These are phyloP conservation scores for Labeo catla DNA, from an alignment of 2,113 vertebrate species.

Conservation along the genomic window DNA sequence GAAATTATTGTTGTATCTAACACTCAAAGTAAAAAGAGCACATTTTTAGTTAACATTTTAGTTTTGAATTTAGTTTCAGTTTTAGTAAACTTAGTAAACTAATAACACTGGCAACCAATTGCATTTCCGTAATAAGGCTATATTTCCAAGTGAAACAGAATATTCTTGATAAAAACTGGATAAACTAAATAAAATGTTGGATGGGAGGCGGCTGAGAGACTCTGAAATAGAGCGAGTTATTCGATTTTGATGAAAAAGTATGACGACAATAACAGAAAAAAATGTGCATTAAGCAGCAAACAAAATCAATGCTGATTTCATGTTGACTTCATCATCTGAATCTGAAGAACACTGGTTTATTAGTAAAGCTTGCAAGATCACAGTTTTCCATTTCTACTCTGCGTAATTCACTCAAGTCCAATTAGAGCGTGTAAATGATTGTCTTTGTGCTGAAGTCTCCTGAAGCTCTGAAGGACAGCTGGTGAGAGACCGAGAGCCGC, in stretches of 20 bases:
- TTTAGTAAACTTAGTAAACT: too few relatives aligned
- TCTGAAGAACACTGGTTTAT: neutral
- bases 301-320: neutral
- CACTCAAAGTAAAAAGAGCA: too few relatives aligned
- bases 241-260: neutral
- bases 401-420: neutral
- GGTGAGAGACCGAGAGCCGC: neutral
- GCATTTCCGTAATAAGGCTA: neutral
- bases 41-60: too few relatives aligned
- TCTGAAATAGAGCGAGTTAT: neutral
- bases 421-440: neutral
- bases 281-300: neutral
- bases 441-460: neutral
- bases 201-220: neutral
- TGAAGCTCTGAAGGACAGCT: slow-evolving; percentile 20
- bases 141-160: too few relatives aligned
- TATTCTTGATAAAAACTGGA: neutral
- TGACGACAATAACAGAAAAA: neutral
- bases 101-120: neutral
- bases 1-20: too few relatives aligned
- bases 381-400: neutral
- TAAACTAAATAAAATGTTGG: neutral
- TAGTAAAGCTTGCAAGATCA: neutral
- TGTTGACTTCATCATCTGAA: slow-evolving; percentile 5
- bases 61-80: too few relatives aligned